Base-by-base conservation (phyloP, 1,140 invertebrate species). In the Drosophila parvula region DNA sequence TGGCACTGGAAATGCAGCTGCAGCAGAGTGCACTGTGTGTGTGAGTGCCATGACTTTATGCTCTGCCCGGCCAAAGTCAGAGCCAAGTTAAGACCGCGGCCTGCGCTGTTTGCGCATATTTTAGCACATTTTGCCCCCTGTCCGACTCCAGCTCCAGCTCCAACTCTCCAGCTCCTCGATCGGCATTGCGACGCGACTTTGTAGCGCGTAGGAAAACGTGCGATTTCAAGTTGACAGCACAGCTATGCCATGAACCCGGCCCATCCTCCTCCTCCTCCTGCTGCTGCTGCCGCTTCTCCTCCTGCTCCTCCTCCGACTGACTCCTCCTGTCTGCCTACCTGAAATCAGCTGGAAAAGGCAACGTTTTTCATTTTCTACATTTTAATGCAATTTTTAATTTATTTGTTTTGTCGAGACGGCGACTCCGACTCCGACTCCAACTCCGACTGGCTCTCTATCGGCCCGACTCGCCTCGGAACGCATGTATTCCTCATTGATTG, bases 341-440 rank as follows among this genome's bases (percentile, higher is more conserved):
- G 50, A 89, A 83, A 86, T 86, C 80, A 90, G 84, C 79, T 88
- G 75, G 85, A 79, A 86, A 83, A 82, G 79, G 84, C 83, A 90
- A 88, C 78, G 78, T 90, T 89, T 89, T 85, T 89, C 85, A 84
- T 89, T 90, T 90, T 90, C 63, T 85, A 90, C 85, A 89, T 89
- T 89, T 90, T 89, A 90, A 89, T 89, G 85, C 78, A 89, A 89
- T 85, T 85, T 89, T 89, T 89, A 89, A 89, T 89, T 89, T 89
- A 89, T 89, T 89, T 89, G 85, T 90, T 89, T 89, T 89, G 79
- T 40, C 69, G 68, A 61, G 81, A 67, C 64, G 36, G 40, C 47
- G 51, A 58, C 50, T 62, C 45, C 57, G 38, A 38, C 55, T 28
- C 30, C 56, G 30, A 36, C 65, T 73, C 57, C 59, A 18, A 38